These are phyloP conservation scores for Pedicia rivosa DNA, from an alignment of 2,888 invertebrate genomes.

Conservation along the genomic window DNA sequence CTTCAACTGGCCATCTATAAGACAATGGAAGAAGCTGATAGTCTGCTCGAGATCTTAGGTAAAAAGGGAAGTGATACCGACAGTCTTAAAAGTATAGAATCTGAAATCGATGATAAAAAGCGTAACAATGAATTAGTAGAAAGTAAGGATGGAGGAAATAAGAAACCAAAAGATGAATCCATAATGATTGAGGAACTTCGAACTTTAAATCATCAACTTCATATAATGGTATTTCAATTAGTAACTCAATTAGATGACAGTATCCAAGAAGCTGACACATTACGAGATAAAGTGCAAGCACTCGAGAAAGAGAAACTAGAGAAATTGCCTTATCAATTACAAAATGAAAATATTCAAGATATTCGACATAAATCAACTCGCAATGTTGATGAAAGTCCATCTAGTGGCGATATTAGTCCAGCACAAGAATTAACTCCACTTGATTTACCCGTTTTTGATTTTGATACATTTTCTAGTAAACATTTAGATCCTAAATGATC, in stretches of 20 bases:
- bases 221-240: conserved; percentile 39
- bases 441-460: conserved; percentile 45
- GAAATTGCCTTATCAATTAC: too few species aligned
- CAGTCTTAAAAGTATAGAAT: conserved; percentile 17
- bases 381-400: neutral
- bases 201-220: conserved; percentile 44
- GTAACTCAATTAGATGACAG: conserved; percentile 47
- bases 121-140: conserved; percentile 3
- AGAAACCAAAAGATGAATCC: conserved; percentile 42
- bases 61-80: conserved; percentile 15
- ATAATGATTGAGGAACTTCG: conserved; percentile 50
- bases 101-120: conserved; percentile 10
- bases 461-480: conserved; percentile 13
- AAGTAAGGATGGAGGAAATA: conserved; percentile 27
- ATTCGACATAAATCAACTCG: neutral
- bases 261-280: conserved; percentile 41
- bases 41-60: conserved; percentile 34
- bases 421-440: conserved; percentile 34
- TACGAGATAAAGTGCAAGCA: conserved; percentile 39
- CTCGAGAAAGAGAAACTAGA: conserved; percentile 36
- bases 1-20: conserved; percentile 43
- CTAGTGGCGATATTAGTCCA: conserved; percentile 27
- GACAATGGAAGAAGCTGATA: conserved; percentile 52
- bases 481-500: neutral
- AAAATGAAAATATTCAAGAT: too few species aligned